Base-by-base conservation (phyloP, 2,797 vertebrate genomes). In the Choloepus didactylus region DNA sequence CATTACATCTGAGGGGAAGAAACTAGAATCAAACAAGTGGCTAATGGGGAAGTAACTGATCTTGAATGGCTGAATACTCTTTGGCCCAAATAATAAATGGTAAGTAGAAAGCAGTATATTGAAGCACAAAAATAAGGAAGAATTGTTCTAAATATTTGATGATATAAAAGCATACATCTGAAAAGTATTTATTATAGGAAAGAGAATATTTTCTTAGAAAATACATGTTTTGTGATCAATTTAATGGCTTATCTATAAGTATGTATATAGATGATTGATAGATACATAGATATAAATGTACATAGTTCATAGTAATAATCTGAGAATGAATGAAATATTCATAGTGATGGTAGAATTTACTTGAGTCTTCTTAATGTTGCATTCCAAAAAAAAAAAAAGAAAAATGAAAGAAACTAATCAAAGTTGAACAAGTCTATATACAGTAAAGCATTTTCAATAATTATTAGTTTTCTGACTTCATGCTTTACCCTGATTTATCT, bases 1-100 rank as follows among this genome's bases (percentile, higher is more conserved):
- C 16, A 84, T 89, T 91, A 82, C 90, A 77, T 79, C 51, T 93
- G 64, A 84, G 21, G 54, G 46, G 51, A 5, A 93, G 14, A 91
- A 94, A 44, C 49, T 64, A 64, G 59, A 29, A 44, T 12, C 16
- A 80, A 96, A 85, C 23, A 93, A 80, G 29, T 89, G 23, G 29
- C n/a, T 91, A 95, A 91, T 70, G 59, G 44, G 15, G 66, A 95
- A 91, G 2, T 80, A 90, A 95, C 85, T 94, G 86, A 49, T 49
- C 93, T 59, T 23, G 12, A 67, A 14, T 67, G 81, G 54, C 5
- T 87, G 16, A 14, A 76, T 6, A 67, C 5, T 54, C 15, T 27
- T 66, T 77, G 6, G 81, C 83, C 7, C 35, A 44, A n/a, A 81
- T 14, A 73, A 76, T 56, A 14, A 79, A 87, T n/a, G 59, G 44